Evolutionary conservation across 2,888 invertebrate species (phyloP).

Genomic region (Rotaria magnacalcarata): DNA sequence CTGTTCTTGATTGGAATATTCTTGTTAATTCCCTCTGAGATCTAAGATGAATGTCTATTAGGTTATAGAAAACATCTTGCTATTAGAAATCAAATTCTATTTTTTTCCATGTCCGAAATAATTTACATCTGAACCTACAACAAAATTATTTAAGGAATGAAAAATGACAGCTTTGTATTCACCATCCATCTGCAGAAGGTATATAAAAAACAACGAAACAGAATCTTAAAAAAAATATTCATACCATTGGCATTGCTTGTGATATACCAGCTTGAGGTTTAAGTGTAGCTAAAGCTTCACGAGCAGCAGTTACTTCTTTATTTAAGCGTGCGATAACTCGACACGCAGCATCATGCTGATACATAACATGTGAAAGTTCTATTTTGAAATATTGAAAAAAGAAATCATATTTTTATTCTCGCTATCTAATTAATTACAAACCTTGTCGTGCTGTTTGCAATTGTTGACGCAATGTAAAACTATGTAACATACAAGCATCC

Average conservation of each 20-base stretch:
- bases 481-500: slow-evolving; percentile 93
- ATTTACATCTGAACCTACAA: no score
- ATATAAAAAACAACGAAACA: background rate
- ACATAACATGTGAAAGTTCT: slow-evolving; percentile 47
- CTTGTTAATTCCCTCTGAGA: no score
- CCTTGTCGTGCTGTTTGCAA: slow-evolving; percentile 83
- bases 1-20: no score
- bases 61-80: no score
- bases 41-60: no score
- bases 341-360: slow-evolving; percentile 96
- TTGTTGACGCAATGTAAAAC: slow-evolving; percentile 91
- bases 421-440: background rate
- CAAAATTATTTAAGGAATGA: no score
- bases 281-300: slow-evolving; percentile 93
- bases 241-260: background rate
- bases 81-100: no score
- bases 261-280: slow-evolving; percentile 73
- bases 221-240: background rate
- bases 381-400: background rate
- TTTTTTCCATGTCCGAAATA: no score
- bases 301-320: slow-evolving; percentile 94
- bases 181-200: no score
- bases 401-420: no score
- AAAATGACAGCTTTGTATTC: no score
- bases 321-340: slow-evolving; percentile 92